phyloP scores from a whole-genome alignment of 2,797 vertebrate species.

The Lophius americanus region DNA sequence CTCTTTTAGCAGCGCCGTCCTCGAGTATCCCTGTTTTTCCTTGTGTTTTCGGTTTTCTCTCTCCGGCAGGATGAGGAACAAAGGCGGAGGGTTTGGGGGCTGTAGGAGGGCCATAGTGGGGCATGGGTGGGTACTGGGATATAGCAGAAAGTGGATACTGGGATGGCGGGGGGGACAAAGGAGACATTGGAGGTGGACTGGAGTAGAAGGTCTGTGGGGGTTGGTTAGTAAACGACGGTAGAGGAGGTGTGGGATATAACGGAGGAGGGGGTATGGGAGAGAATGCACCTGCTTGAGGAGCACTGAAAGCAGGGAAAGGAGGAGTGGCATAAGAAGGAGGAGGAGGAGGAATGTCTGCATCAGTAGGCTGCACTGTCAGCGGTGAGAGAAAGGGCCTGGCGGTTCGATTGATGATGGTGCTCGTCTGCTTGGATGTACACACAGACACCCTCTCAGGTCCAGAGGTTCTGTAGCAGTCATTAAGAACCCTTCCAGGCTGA shows the following conservation, averaged over 20 bases:
- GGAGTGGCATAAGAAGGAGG: slow-evolving; percentile 85
- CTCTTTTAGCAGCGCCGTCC: slow-evolving; percentile 81
- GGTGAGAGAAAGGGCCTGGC: slow-evolving; percentile 92
- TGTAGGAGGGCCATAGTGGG: slow-evolving; percentile 77
- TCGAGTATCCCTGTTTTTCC: slow-evolving; percentile 92
- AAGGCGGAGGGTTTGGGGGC: slow-evolving; percentile 77
- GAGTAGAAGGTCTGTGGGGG: slow-evolving; percentile 60
- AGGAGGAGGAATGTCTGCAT: slow-evolving; percentile 61
- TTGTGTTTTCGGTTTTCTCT: slow-evolving; percentile 58
- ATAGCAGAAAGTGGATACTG: slow-evolving; percentile 68
- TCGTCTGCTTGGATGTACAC: slow-evolving; percentile 75
- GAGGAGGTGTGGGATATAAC: slow-evolving; percentile 79
- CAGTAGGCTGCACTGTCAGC: slow-evolving; percentile 62
- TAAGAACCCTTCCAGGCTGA: slow-evolving; percentile 62
- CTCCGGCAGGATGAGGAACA: slow-evolving; percentile 63
- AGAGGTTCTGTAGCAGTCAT: slow-evolving; percentile 67
- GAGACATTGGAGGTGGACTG: slow-evolving; percentile 62
- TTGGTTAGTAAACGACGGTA: slow-evolving; percentile 76
- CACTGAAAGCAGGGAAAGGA: slow-evolving; percentile 62
- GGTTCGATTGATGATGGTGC: slow-evolving; percentile 88
- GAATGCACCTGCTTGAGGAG: slow-evolving; percentile 58
- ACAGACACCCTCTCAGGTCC: slow-evolving; percentile 77
- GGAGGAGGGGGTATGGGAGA: slow-evolving; percentile 81
- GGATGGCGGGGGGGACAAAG: slow-evolving; percentile 36
- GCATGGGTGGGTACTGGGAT: slow-evolving; percentile 78